These are phyloP conservation scores for Biston stratarius DNA, from an alignment of 2,888 invertebrate genomes.

Conservation along the genomic window DNA sequence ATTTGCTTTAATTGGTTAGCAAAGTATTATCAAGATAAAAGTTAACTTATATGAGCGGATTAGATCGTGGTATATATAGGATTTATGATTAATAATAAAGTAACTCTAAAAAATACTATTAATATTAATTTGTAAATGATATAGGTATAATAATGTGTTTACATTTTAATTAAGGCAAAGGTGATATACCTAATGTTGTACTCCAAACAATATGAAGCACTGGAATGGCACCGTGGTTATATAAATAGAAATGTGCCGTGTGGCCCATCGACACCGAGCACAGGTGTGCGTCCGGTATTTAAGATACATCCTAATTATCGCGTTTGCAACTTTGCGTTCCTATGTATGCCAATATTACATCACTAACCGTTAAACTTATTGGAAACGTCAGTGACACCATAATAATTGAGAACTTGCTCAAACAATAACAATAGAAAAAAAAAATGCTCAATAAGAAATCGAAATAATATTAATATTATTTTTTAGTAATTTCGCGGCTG, in stretches of 20 bases:
- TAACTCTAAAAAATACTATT: too few species aligned
- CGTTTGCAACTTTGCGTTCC: constrained; percentile 11
- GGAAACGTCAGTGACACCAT: background rate
- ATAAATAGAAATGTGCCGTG: constrained; percentile 66
- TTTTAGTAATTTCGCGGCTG: background rate
- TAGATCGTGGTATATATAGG: too few species aligned
- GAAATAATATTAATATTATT: background rate
- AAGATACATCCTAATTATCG: constrained; percentile 60
- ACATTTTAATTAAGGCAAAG: too few species aligned
- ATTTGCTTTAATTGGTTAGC: background rate
- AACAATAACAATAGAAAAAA: too few species aligned
- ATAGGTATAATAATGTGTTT: too few species aligned
- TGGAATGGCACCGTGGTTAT: constrained; percentile 47
- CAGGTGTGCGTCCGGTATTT: constrained; percentile 83
- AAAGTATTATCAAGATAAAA: background rate
- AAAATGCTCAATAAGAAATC: background rate
- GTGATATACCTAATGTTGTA: background rate
- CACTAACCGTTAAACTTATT: constrained; percentile 6
- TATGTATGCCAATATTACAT: constrained; percentile 1
- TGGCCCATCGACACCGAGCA: constrained; percentile 58
- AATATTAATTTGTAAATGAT: too few species aligned
- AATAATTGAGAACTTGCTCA: too few species aligned
- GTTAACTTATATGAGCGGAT: background rate
- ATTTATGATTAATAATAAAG: too few species aligned
- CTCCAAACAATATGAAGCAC: constrained; percentile 22